These are phyloP conservation scores for Julus scandinavius DNA, from an alignment of 2,888 invertebrate genomes.

Conservation along the genomic window DNA sequence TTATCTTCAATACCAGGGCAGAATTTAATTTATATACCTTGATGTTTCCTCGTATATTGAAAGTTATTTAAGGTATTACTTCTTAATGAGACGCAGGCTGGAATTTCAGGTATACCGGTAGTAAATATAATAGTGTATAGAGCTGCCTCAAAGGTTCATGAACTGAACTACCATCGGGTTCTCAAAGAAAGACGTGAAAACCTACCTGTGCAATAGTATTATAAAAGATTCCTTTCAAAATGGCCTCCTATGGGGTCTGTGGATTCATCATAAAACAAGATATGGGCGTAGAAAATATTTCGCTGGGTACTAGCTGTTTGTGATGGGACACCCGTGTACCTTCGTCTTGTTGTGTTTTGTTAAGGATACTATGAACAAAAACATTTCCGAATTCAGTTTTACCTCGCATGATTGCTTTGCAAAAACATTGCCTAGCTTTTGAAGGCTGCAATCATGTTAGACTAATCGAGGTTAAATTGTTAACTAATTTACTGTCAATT, in stretches of 20 bases:
- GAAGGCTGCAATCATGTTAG: slow-evolving; percentile 6
- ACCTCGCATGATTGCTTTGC: background rate
- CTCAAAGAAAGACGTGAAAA: slow-evolving; percentile 13
- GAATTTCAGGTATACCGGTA: slow-evolving; percentile 10
- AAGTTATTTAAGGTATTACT: background rate
- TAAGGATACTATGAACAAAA: background rate
- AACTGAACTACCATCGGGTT: slow-evolving; percentile 5
- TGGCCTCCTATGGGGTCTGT: slow-evolving; percentile 16
- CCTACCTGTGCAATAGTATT: background rate
- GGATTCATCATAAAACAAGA: slow-evolving; percentile 23
- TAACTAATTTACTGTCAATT: slow-evolving; percentile 42
- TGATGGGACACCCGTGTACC: background rate
- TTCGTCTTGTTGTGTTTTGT: background rate
- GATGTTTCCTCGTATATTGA: background rate
- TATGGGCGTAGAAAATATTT: background rate
- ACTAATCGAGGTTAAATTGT: slow-evolving; percentile 46
- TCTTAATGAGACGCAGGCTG: background rate
- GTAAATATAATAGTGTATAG: background rate
- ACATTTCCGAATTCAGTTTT: background rate
- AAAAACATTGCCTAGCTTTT: background rate
- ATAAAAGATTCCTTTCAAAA: background rate
- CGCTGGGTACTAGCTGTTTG: background rate
- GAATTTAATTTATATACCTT: background rate
- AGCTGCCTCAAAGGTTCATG: background rate
- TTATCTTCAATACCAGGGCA: background rate